These are phyloP conservation scores for Keiferia lycopersicella DNA, from an alignment of 2,888 invertebrate genomes.

Conservation along the genomic window DNA sequence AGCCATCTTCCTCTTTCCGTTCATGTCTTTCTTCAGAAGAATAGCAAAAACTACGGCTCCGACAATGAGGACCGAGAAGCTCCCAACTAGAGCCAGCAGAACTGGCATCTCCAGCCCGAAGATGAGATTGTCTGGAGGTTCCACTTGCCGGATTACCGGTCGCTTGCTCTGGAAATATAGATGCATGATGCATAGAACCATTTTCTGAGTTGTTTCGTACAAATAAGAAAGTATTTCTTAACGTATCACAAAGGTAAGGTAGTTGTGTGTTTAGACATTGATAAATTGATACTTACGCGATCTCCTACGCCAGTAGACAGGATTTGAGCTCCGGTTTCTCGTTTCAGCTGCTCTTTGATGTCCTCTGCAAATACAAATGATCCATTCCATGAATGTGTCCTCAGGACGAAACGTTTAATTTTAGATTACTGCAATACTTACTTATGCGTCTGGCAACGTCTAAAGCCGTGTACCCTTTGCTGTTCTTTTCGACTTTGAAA, in stretches of 20 bases:
- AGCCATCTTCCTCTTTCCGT: slow-evolving; percentile 89
- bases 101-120: slow-evolving; percentile 64
- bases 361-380: slow-evolving; percentile 58
- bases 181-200: slow-evolving; percentile 17
- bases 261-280: too few species aligned
- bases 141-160: slow-evolving; percentile 60
- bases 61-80: slow-evolving; percentile 62
- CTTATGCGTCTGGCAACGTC: slow-evolving; percentile 85
- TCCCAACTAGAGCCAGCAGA: slow-evolving; percentile 64
- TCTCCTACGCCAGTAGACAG: slow-evolving; percentile 89
- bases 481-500: slow-evolving; percentile 86
- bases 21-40: slow-evolving; percentile 88
- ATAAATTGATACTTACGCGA: slow-evolving; percentile 78
- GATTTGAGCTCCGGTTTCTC: slow-evolving; percentile 85
- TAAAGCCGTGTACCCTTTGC: slow-evolving; percentile 83
- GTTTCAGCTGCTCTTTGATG: slow-evolving; percentile 85
- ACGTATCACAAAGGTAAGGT: too few species aligned
- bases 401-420: too few species aligned
- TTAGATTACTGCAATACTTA: slow-evolving; percentile 52
- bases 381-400: too few species aligned
- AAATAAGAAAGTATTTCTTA: too few species aligned
- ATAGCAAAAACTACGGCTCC: slow-evolving; percentile 67
- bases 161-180: slow-evolving; percentile 57
- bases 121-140: slow-evolving; percentile 46
- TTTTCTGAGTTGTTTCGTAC: too few species aligned